Base-by-base conservation (phyloP, 2,113 vertebrate species). In the Delphinus delphis region DNA sequence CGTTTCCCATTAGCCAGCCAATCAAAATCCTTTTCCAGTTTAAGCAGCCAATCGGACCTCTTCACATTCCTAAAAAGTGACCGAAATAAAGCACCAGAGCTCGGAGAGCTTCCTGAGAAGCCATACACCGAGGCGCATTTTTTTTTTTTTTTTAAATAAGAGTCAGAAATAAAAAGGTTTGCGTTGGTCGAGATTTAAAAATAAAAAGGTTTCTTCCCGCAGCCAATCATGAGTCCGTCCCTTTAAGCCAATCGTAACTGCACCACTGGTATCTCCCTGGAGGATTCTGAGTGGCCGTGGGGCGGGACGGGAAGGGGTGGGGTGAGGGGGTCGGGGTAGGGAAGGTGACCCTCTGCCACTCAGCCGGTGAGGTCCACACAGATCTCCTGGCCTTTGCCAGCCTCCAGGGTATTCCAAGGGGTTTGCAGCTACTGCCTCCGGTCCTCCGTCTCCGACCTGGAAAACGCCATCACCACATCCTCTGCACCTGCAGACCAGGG, bases 391-490 rank as follows among this genome's bases (percentile, higher is more conserved):
- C 97, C 98, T 97, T 91, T 53, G 92, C 97, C 98, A 97, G 96
- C 84, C 97, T 79, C 97, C 96, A 89, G 97, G 96, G 82, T 88
- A 90, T 87, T 97, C 96, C 86, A 23, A 81, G 76, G 93, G 92
- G 70, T 73, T 91, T 74, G 67, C 62, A 12, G 99, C 99, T 99
- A 99, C 99, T 99, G 99, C 93, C 99, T 99, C 98, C 99, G 99
- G 97, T 99, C 99, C 98, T 99, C 99, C 0, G 99, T 99, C 98
- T 99, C 99, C 98, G 99, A 99, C 97, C 99, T 99, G 95, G 99
- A 99, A 99, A 99, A 99, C 0, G 99, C 99, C 99, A 99, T 99
- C 98, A 99, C 99, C 95, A 99, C 99, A 3, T 99, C 99, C 98
- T 99, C 99, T 26, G 99, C 99, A 98, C 99, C 99, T 99, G 98